phyloP scores from a whole-genome alignment of 2,113 vertebrate species.

The Fulmarus glacialis region DNA sequence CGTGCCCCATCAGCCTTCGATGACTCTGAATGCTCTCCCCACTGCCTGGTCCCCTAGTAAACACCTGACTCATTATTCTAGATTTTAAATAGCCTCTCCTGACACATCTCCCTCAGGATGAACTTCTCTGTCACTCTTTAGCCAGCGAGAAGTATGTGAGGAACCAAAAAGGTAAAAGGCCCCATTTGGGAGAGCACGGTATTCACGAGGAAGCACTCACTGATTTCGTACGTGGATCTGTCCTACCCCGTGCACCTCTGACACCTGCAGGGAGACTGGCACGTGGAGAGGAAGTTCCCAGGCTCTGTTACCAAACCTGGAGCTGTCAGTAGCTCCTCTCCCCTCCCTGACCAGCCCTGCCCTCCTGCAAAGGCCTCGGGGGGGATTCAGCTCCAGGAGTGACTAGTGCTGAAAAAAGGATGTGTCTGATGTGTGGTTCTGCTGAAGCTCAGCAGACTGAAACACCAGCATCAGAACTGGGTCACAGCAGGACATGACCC shows the following conservation, averaged over 20 bases:
- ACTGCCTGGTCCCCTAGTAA: not conserved
- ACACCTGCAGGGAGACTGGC: not conserved
- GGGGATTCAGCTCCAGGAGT: not conserved
- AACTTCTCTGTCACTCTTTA: not conserved
- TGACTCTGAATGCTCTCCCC: not conserved
- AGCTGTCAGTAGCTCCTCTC: not conserved
- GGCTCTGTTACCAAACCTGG: not conserved
- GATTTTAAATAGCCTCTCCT: not conserved
- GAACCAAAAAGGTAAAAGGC: not conserved
- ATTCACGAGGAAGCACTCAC: not conserved
- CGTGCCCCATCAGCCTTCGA: not conserved
- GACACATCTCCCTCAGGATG: not conserved
- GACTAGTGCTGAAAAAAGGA: not conserved
- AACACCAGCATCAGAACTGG: not conserved
- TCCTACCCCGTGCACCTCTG: not conserved
- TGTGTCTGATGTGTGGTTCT: rapidly evolving
- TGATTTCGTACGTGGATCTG: rapidly evolving
- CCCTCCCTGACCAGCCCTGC: not conserved
- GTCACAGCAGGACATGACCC: not conserved
- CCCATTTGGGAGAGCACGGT: rapidly evolving
- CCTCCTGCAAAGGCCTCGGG: not conserved
- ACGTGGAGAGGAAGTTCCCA: not conserved
- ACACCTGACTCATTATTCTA: not conserved
- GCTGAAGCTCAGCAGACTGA: not conserved
- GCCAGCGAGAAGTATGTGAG: rapidly evolving